A percentile compares a stretch with the other conserved stretches of the same genome.
Evolutionary conservation across 2,113 vertebrate genomes (phyloP).

Genomic region (Nyctibius bracteatus): DNA sequence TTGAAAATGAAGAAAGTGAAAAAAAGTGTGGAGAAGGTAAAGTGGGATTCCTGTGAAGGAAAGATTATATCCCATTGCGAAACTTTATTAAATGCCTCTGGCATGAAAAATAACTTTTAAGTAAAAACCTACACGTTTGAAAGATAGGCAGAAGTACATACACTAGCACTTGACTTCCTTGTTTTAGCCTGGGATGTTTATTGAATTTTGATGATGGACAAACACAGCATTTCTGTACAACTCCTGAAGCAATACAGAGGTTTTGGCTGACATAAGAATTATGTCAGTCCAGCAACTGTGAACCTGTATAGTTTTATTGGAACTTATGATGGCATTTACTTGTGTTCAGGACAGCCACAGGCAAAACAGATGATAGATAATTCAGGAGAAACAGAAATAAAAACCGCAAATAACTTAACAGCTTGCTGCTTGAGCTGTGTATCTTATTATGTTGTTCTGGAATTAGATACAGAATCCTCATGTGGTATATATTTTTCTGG

Average conservation of each 20-base stretch:
- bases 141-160: background rate
- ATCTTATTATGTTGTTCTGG: background rate
- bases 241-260: background rate
- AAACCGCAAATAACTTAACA: background rate
- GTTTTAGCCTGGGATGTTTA: background rate
- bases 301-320: background rate
- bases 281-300: background rate
- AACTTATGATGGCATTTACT: background rate
- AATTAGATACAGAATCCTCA: background rate
- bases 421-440: background rate
- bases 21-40: slow-evolving; percentile 24
- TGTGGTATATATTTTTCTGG: background rate
- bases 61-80: background rate
- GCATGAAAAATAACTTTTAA: background rate
- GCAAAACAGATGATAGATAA: background rate
- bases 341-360: background rate
- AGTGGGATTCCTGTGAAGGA: background rate
- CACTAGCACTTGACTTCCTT: background rate
- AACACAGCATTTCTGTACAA: background rate
- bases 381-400: background rate
- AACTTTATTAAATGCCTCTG: background rate
- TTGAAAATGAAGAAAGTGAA: background rate
- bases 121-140: background rate
- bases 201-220: background rate
- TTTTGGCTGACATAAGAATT: background rate